Evolutionary conservation across 1,140 invertebrate genomes (phyloP), one percentile per base, ranked within the genome.

Genomic region (Rhagoletis zephyria): DNA sequence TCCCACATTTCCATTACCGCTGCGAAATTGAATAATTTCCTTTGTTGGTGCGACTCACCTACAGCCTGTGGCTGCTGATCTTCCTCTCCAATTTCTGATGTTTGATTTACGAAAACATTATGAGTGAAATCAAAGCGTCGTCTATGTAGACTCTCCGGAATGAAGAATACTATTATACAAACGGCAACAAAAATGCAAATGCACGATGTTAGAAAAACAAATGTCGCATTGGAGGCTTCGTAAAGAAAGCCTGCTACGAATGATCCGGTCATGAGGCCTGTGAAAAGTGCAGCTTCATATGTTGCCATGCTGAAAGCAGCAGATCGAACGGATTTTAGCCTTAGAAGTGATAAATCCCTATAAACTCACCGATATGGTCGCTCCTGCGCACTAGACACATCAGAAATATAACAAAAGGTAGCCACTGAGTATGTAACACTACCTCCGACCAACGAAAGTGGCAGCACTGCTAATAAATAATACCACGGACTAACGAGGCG

Each of bases 321-420:
- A 40, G 12, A 12, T 30, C n/a, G 19, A 70, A 51, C n/a, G 10
- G 14, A 40, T 16, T 65, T 59, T n/a, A 51, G 4, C 30, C 16
- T 51, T 3, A 48, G 2, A 48, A 74, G 45, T 14, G 4, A 16
- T 1, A 14, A 63, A 63, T 12, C 12, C 16, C 7, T 70, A 45
- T 1, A 9, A 70, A 85, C 19, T 60, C 85, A 93, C 93, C 93
- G 93, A 87, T 91, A 94, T 14, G 94, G 94, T 90, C 95, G 93
- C 65, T 94, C 93, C 81, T 94, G 91, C 16, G 91, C 91, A 65
- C 93, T 90, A 10, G 95, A 95, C n/a, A 95, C 94, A 90, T 96
- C 95, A 85, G 94, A 94, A 19, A 95, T 93, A 67, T 95, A 96
- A 89, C 95, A 95, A 87, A 94, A 94, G 7, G 94, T 93, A 3